Evolutionary conservation across 2,888 invertebrate genomes (phyloP).

Genomic region (Synergus japonicus): DNA sequence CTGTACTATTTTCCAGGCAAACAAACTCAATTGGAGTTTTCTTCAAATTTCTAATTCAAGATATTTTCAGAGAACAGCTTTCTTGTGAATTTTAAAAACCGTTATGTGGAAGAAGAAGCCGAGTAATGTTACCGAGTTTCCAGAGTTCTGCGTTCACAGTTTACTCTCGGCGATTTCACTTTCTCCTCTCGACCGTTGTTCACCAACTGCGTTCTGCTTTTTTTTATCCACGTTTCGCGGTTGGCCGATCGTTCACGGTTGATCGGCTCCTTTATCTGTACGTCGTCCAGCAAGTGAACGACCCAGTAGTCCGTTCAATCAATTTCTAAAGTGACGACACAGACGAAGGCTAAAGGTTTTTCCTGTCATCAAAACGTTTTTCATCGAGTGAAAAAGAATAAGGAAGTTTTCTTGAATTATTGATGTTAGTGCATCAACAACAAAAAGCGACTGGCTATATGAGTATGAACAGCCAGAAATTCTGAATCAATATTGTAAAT

Average conservation of each 20-base stretch:
- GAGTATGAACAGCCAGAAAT: neutral
- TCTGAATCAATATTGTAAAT: neutral
- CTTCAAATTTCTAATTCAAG: neutral
- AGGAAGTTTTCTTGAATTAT: neutral
- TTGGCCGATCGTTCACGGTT: constrained; percentile 57
- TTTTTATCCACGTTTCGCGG: constrained; percentile 48
- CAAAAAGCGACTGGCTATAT: neutral
- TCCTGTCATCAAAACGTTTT: constrained; percentile 19
- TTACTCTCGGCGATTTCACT: constrained; percentile 50
- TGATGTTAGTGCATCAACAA: neutral
- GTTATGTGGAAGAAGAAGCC: neutral
- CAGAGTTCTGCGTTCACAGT: neutral
- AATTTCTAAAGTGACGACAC: constrained; percentile 18
- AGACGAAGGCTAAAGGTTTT: constrained; percentile 15
- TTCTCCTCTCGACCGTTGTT: constrained; percentile 52
- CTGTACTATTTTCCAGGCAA: neutral
- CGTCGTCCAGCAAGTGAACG: constrained; percentile 58
- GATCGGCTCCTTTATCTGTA: constrained; percentile 60
- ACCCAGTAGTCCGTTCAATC: constrained; percentile 48
- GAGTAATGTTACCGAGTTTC: neutral
- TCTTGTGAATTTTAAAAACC: neutral
- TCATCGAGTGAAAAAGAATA: constrained; percentile 3
- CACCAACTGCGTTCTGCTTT: constrained; percentile 36
- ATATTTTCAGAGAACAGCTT: neutral
- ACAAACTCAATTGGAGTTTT: neutral